Evolutionary conservation across 2,113 vertebrate genomes (phyloP).

Genomic region (Elanoides forficatus): DNA sequence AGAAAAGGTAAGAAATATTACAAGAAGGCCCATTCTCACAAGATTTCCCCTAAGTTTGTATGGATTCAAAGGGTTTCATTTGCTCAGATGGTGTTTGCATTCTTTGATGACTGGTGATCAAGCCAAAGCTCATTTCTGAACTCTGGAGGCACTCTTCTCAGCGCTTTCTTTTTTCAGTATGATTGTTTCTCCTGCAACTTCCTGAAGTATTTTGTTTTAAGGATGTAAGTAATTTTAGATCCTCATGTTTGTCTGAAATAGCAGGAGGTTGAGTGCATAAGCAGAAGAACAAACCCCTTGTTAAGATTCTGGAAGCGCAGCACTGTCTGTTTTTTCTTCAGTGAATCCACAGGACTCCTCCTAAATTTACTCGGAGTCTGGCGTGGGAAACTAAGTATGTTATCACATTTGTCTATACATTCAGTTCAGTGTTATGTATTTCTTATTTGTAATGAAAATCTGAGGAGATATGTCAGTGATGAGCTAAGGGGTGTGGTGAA

Average conservation of each 20-base stretch:
- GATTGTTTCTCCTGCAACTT: background rate
- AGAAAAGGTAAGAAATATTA: background rate
- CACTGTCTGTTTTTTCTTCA: conserved; percentile 38
- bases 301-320: conserved; percentile 66
- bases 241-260: conserved; percentile 4
- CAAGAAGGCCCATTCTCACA: background rate
- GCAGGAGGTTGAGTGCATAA: conserved; percentile 1
- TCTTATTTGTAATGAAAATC: conserved; percentile 69
- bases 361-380: conserved; percentile 39
- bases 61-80: background rate
- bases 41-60: background rate
- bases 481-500: conserved; percentile 14
- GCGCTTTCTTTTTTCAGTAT: conserved; percentile 20
- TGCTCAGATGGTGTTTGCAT: background rate
- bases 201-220: conserved; percentile 10
- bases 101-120: background rate
- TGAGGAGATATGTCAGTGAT: conserved; percentile 36
- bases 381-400: background rate
- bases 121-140: background rate
- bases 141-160: background rate
- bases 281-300: conserved; percentile 58
- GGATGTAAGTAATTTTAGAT: conserved; percentile 16
- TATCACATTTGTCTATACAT: conserved; percentile 21
- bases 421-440: conserved; percentile 46
- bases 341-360: conserved; percentile 51